Evolutionary conservation across 2,888 invertebrate species (phyloP).

Genomic region (Spisula subtruncata): DNA sequence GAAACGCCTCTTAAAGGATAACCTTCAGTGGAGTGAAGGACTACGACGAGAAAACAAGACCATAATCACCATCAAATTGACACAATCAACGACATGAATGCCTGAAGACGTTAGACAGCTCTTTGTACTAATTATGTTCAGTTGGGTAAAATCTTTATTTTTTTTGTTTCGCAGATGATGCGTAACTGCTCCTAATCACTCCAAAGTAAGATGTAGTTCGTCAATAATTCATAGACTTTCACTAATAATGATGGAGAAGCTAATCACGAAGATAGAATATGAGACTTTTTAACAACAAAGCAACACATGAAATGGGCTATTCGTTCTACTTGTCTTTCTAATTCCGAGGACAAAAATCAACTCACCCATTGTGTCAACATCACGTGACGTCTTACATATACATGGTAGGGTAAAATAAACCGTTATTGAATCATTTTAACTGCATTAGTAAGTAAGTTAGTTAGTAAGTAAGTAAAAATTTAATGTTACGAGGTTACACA

Average conservation of each 20-base stretch:
- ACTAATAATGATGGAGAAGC: not conserved
- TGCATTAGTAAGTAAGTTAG: too few species aligned
- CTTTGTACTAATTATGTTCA: not conserved
- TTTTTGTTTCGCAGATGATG: not conserved
- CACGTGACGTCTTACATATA: not conserved
- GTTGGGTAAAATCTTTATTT: not conserved
- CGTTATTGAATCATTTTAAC: too few species aligned
- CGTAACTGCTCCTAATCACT: not conserved
- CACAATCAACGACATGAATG: too few species aligned
- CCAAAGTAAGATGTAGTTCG: not conserved
- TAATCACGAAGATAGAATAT: not conserved
- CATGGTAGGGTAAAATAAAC: too few species aligned
- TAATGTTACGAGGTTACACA: too few species aligned
- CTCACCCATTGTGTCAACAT: not conserved
- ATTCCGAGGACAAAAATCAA: not conserved
- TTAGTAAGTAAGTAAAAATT: too few species aligned
- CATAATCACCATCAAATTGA: not conserved
- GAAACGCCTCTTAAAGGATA: too few species aligned
- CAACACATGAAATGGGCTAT: not conserved
- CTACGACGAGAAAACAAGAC: too few species aligned
- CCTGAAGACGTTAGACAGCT: not conserved
- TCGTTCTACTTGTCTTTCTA: not conserved
- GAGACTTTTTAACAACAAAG: not conserved
- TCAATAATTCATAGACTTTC: constrained; percentile 21
- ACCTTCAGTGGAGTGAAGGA: too few species aligned